Conservation (phyloP, 2,797 vertebrate genomes). For the Sylvia borin region DNA sequence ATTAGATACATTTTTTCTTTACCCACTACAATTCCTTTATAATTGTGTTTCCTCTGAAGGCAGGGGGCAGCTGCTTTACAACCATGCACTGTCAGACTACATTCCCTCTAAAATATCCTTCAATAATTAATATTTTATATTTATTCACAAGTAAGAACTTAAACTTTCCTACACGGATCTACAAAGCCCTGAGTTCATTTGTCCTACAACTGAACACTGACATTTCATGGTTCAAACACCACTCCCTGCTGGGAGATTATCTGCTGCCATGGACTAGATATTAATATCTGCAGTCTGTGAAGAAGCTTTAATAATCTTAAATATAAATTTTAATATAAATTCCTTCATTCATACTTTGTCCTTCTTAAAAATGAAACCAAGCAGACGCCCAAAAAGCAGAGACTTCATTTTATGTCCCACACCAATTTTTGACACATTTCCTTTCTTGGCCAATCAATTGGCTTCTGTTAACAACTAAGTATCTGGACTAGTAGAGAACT, state of each 20-base stretch:
- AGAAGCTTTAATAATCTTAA: constrained; percentile 34
- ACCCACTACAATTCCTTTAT: constrained; percentile 38
- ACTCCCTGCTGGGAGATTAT: constrained; percentile 32
- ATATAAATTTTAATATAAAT: constrained; percentile 48
- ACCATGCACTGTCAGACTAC: background rate
- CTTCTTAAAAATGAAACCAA: constrained; percentile 24
- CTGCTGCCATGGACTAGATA: constrained; percentile 11
- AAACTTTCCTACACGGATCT: constrained; percentile 13
- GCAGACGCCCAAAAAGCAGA: background rate
- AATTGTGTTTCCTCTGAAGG: constrained; percentile 25
- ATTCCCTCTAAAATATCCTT: constrained; percentile 19
- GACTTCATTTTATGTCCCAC: background rate
- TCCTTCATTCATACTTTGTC: background rate
- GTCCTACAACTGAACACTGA: constrained; percentile 4
- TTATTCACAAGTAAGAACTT: constrained; percentile 50
- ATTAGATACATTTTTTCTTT: constrained; percentile 52
- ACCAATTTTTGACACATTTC: background rate
- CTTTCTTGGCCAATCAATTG: background rate
- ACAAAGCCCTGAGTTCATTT: constrained; percentile 35
- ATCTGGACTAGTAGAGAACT: background rate
- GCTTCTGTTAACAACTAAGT: background rate
- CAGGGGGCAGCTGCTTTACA: constrained; percentile 9
- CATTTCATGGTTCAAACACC: constrained; percentile 56
- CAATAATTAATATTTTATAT: constrained; percentile 58
- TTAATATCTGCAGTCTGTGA: constrained; percentile 11